Conservation (phyloP, 37 sponge, comb jelly and placozoan species). For the Halisarca cf. caerulea region DNA sequence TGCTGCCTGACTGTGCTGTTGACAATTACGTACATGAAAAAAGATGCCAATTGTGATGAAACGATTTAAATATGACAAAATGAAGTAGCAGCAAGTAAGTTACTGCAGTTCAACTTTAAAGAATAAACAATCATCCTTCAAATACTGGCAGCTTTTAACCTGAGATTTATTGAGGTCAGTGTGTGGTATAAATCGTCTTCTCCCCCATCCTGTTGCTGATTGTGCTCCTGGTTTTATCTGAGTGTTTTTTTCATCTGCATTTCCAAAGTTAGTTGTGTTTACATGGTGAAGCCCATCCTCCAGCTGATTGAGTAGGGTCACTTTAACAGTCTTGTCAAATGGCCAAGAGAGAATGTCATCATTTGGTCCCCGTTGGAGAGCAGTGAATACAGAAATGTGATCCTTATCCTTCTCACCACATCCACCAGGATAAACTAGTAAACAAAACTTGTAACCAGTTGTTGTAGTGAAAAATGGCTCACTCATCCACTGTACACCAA, state of each 20-base stretch:
- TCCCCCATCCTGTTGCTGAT: no score
- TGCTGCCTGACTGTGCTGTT: no score
- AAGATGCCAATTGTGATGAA: no score
- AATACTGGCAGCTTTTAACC: neutral
- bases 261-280: neutral
- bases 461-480: neutral
- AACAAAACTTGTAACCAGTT: neutral
- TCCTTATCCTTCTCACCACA: neutral
- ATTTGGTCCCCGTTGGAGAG: neutral
- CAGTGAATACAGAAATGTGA: neutral
- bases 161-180: neutral
- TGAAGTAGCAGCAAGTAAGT: no score
- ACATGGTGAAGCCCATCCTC: neutral
- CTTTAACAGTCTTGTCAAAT: neutral
- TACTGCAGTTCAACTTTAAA: neutral
- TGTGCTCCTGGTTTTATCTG: neutral
- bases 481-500: neutral
- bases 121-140: no score
- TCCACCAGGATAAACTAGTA: neutral
- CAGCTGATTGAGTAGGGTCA: neutral
- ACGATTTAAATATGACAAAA: no score
- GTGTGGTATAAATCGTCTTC: neutral
- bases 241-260: neutral
- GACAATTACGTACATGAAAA: no score
- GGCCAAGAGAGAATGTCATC: conserved; percentile 17